Evolutionary conservation across 2,113 vertebrate species (phyloP).

Genomic region (Pygoscelis antarcticus): DNA sequence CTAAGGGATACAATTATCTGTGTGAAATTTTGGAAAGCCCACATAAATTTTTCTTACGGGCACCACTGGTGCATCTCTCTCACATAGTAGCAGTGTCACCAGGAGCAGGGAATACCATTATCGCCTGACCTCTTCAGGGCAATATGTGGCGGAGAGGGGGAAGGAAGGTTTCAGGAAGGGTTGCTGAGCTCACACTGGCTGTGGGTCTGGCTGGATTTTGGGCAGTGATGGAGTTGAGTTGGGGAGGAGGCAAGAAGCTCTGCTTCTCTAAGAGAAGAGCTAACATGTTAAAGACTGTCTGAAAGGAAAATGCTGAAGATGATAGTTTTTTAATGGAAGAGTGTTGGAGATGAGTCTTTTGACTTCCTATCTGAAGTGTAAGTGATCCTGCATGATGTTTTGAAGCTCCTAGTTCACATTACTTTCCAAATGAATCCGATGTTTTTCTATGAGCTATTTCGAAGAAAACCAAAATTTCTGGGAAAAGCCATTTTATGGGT

Average conservation of each 20-base stretch:
- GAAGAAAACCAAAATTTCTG: neutral
- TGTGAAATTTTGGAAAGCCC: neutral
- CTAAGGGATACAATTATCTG: neutral
- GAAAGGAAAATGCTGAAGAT: neutral
- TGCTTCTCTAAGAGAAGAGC: neutral
- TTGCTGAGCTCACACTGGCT: neutral
- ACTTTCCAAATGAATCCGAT: neutral
- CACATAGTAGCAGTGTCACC: neutral
- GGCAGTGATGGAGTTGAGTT: neutral
- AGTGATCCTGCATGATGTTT: neutral
- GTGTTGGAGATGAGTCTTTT: neutral
- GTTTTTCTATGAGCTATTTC: neutral
- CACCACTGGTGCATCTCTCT: accelerated
- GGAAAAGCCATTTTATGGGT: neutral
- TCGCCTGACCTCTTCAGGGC: neutral
- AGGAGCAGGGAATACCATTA: neutral
- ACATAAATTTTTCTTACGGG: neutral
- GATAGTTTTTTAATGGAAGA: neutral
- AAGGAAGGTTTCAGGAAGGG: neutral
- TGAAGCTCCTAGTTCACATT: neutral
- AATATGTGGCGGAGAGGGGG: neutral
- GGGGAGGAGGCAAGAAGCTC: neutral
- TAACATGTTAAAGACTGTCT: neutral
- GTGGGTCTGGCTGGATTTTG: neutral
- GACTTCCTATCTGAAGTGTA: neutral